Evolutionary conservation across 2,888 invertebrate genomes (phyloP), one percentile per base, ranked within the genome.

Genomic region (Imbricaverruca yamaguchii): DNA sequence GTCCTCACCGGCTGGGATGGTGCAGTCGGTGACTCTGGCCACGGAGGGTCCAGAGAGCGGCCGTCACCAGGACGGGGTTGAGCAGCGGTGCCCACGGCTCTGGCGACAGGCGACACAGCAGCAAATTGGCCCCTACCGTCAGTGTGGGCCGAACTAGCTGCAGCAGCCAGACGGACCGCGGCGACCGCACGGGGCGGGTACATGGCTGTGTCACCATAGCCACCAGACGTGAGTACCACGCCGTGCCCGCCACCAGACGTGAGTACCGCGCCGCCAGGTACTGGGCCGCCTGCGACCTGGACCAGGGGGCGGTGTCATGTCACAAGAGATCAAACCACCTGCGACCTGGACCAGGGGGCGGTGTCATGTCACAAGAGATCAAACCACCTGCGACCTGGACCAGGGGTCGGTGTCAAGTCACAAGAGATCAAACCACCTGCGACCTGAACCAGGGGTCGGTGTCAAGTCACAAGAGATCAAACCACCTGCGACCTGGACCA

Each of bases 1-100:
- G 39, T 39, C 9, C 74, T 74, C 53, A 74, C 74, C 74, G 55
- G 74, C 74, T 74, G 74, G 74, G 74, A 55, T 74, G 74, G 55
- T 21, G 13, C 10, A 74, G 74, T 21, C 74, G 74, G 74, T 74
- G 74, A 21, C 74, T 55, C 74, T 74, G 74, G 18, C 74, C 74
- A 8, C 55, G 53, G 53, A 74, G 74, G 10, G 53, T 74, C 10
- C 21, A 12, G 23, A 55, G 53, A 15, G 39, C 53, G 21, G 74
- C 55, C 74, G 21, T 12, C 74, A 74, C 11, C 21, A 74, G 18
- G 10, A 10, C 53, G 10, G 74, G 74, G 74, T 55, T 74, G 12
- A 74, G 74, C 53, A 74, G 18, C 8, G 74, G 74, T 21, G 53
- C 55, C 74, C 53, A 55, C 15, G 6, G 21, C 9, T 1, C 21